phyloP scores from a whole-genome alignment of 1,140 invertebrate genomes.

The Drosophila paulistorum region DNA sequence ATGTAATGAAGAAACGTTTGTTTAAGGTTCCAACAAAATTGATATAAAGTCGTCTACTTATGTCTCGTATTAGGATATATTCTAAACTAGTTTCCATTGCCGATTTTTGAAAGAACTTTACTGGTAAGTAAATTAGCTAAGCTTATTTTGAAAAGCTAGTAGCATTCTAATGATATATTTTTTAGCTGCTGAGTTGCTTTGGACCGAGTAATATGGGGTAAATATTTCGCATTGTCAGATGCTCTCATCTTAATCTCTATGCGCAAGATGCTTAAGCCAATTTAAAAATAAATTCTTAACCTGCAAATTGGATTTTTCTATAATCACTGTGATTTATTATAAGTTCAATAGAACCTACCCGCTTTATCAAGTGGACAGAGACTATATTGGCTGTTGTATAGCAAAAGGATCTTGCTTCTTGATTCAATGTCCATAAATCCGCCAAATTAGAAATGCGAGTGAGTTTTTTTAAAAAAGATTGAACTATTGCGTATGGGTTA shows the following conservation, averaged over 20 bases:
- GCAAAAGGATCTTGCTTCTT: background rate
- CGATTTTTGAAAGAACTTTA: too few relatives aligned
- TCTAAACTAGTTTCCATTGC: too few relatives aligned
- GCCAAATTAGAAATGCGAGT: background rate
- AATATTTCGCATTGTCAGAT: background rate
- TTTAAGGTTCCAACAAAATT: background rate
- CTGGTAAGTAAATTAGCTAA: too few relatives aligned
- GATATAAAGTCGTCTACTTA: background rate
- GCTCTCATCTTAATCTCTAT: background rate
- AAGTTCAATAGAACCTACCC: background rate
- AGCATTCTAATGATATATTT: background rate
- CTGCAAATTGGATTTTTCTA: background rate
- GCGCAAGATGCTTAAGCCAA: background rate
- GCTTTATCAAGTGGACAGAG: background rate
- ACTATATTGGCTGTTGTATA: background rate
- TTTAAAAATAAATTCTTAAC: background rate
- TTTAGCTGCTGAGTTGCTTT: background rate
- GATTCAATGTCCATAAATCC: background rate
- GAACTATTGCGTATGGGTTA: too few relatives aligned
- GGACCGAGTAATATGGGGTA: background rate
- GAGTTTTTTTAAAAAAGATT: background rate
- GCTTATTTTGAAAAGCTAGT: background rate
- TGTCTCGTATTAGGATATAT: background rate
- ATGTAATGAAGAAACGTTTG: background rate
- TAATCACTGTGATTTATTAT: background rate